Base-by-base conservation (phyloP, 1,140 invertebrate species). In the Colletes latitarsis region DNA sequence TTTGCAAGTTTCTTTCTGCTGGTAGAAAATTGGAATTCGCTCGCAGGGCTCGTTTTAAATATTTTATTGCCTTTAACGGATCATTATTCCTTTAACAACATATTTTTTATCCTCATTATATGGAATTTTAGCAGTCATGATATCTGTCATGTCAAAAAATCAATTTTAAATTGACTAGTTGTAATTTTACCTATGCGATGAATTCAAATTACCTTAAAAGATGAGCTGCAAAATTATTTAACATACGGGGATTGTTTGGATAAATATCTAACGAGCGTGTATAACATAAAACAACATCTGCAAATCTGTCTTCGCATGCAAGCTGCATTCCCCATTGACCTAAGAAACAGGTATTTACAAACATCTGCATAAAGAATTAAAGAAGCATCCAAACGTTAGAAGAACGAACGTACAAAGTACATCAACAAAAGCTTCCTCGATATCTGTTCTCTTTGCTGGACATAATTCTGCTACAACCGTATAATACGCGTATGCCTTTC, bases 401-500 rank as follows among this genome's bases (percentile, higher is more conserved):
- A 73, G 63, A 57, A 60, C 19, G 10, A 57, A 81, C 77, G 72
- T 87, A 91, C 90, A 91, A 53, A 91, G 77, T 62, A 91, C 86
- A 73, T 89, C 75, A 30, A 91, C 90, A 74, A 93, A 92, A 62
- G 82, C 75, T 76, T 90, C 71, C 84, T 90, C 89, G 14, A 93
- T 82, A 73, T 93, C 90, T 63, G 66, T 6, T 81, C 89, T 89
- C 82, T 84, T 92, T 30, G 79, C 63, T 70, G 91, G 89, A 57
- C 86, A 89, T 39, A 93, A 73, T 75, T 92, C 89, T 46, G 92
- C 86, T 64, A 92, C 90, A 66, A 91, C 81, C 6, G 90, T 89
- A 53, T 91, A 92, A 88, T 93, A 90, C 68, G 91, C 90, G 85
- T 93, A 93, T 43, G 93, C 92, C 82, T 91, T 87, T 9, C 92